Conservation (phyloP, 1,140 invertebrate genomes). For the Eciton burchellii region DNA sequence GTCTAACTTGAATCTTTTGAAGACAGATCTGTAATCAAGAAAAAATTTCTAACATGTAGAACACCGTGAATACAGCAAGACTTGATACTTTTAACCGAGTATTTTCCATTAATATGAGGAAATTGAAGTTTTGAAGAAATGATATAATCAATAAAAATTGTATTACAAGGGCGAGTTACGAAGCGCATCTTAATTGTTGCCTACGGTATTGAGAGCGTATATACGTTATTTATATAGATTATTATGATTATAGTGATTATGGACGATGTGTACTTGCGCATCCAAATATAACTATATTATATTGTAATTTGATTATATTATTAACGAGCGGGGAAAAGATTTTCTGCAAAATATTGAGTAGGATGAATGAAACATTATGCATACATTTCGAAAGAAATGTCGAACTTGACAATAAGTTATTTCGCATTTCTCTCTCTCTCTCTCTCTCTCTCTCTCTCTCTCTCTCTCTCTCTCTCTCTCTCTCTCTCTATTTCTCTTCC, state of each 20-base stretch:
- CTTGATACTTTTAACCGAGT: slow-evolving; percentile 55
- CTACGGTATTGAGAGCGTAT: slow-evolving; percentile 22
- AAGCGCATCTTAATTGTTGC: slow-evolving; percentile 39
- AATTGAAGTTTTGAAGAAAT: slow-evolving; percentile 29
- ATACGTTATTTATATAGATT: slow-evolving; percentile 34
- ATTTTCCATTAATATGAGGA: slow-evolving; percentile 35
- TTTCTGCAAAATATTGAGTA: background rate
- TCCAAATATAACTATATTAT: slow-evolving; percentile 42
- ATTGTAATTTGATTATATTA: slow-evolving; percentile 53
- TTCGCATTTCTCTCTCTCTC: no score
- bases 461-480: no score
- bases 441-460: no score
- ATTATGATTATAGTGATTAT: slow-evolving; percentile 47
- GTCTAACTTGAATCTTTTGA: background rate
- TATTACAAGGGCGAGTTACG: slow-evolving; percentile 52
- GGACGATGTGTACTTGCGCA: slow-evolving; percentile 33
- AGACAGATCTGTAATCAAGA: slow-evolving; percentile 10
- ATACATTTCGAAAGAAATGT: slow-evolving; percentile 1
- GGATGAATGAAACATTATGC: background rate
- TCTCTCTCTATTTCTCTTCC: no score
- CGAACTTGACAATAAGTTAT: slow-evolving; percentile 60
- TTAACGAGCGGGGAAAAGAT: slow-evolving; percentile 6
- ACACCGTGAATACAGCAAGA: slow-evolving; percentile 1
- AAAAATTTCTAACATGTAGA: background rate
- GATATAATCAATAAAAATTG: slow-evolving; percentile 47